These are phyloP conservation scores for Scolanthus callimorphus DNA, from an alignment of 92 coral and sea anemone genomes.

Conservation along the genomic window DNA sequence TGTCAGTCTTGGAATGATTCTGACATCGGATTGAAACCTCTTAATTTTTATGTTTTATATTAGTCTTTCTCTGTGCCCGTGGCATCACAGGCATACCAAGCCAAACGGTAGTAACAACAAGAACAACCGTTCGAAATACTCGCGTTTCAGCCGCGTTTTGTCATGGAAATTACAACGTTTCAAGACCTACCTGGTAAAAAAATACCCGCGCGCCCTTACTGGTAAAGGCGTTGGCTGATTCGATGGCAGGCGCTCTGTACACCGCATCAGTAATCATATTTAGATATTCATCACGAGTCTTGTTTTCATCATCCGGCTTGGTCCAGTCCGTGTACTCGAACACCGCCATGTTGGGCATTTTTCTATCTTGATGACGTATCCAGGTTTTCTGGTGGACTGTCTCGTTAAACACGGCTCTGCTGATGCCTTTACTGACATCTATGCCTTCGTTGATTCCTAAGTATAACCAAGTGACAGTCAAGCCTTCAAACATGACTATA, in stretches of 20 bases:
- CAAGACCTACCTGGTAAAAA: conserved; percentile 55
- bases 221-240: conserved; percentile 43
- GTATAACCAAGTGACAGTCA: too few relatives aligned
- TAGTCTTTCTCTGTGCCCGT: too few relatives aligned
- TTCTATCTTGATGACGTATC: conserved; percentile 35
- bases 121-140: too few relatives aligned
- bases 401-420: conserved; percentile 7
- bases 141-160: too few relatives aligned
- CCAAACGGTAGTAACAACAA: not conserved
- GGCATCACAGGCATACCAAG: not conserved
- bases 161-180: not conserved
- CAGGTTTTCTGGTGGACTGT: conserved; percentile 32
- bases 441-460: conserved; percentile 23
- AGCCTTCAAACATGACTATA: too few relatives aligned
- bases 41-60: too few relatives aligned
- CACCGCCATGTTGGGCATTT: conserved; percentile 27
- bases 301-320: conserved; percentile 32
- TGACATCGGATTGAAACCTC: too few relatives aligned
- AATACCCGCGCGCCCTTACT: conserved; percentile 36
- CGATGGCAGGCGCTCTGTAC: conserved; percentile 56
- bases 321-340: conserved; percentile 59
- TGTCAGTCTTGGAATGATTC: too few relatives aligned
- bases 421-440: conserved; percentile 33
- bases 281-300: conserved; percentile 33
- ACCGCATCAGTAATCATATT: conserved; percentile 48